Conservation (phyloP, 2,888 invertebrate genomes). For the Cordilura impudica region DNA sequence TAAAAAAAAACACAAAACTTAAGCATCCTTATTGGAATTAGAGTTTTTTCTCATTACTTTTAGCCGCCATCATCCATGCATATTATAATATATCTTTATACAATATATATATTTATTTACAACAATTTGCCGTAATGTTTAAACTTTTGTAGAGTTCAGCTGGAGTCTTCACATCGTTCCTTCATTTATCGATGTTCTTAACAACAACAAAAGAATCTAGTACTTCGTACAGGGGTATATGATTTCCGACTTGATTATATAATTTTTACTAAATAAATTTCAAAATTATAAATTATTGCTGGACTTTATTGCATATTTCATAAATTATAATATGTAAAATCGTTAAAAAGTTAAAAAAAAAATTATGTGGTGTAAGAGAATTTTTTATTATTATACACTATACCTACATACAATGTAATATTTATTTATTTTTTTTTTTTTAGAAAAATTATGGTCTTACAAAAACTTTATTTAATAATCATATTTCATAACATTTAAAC, state of each 20-base stretch:
- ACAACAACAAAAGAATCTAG: neutral
- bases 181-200: neutral
- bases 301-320: neutral
- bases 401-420: no score
- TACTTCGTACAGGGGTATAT: conserved; percentile 1
- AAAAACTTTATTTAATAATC: no score
- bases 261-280: neutral
- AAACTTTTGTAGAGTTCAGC: neutral
- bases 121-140: neutral
- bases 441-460: no score
- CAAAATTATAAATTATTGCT: conserved; percentile 21
- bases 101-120: no score
- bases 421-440: no score
- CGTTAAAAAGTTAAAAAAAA: no score
- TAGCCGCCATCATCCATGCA: neutral
- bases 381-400: no score
- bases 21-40: neutral
- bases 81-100: neutral
- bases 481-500: no score
- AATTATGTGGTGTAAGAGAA: no score
- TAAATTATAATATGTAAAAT: no score
- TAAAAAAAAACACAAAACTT: neutral
- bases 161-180: neutral
- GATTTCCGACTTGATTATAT: neutral
- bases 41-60: neutral